phyloP scores from a whole-genome alignment of 2,797 vertebrate genomes.

The Anguilla pacifica region DNA sequence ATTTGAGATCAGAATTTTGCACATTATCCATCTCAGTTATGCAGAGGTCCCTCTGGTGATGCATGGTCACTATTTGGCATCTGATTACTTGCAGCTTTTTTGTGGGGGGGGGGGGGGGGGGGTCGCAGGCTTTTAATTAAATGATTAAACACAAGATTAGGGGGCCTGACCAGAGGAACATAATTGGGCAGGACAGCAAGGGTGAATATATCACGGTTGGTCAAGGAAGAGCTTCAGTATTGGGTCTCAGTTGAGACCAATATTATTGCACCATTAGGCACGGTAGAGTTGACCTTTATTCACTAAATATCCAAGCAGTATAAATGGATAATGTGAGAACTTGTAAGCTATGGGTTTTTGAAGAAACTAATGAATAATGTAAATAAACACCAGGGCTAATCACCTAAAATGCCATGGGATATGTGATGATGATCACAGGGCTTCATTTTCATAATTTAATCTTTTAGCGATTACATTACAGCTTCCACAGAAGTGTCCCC shows the following conservation, averaged over 20 bases:
- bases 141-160: background rate
- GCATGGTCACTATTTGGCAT: background rate
- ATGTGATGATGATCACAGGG: background rate
- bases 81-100: background rate
- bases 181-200: background rate
- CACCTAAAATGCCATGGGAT: background rate
- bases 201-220: background rate
- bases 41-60: background rate
- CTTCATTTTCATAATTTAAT: background rate
- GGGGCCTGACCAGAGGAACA: background rate
- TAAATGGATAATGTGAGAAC: background rate
- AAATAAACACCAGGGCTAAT: background rate
- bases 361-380: background rate
- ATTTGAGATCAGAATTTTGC: background rate
- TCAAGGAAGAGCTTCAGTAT: background rate
- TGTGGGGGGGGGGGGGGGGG: too few relatives aligned
- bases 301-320: conserved; percentile 1
- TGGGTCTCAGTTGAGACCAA: background rate
- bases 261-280: background rate
- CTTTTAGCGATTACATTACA: background rate
- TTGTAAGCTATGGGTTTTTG: background rate
- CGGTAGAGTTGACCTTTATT: background rate
- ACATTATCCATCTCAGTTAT: background rate
- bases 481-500: background rate
- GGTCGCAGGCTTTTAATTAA: background rate